phyloP scores from a whole-genome alignment of 2,113 vertebrate species.

The Callithrix jacchus region DNA sequence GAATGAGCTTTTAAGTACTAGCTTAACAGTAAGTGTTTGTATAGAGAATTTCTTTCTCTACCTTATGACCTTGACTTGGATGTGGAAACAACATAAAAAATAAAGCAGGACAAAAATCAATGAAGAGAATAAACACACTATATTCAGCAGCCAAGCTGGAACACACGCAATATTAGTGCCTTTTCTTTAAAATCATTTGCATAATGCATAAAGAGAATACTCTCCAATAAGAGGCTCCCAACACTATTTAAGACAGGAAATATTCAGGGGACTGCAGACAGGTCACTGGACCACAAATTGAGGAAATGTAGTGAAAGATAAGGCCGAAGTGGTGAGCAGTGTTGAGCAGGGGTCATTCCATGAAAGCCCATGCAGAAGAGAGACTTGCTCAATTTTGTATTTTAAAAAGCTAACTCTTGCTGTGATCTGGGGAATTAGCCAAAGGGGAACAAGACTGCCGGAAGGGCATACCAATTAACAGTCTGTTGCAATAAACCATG shows the following conservation, averaged over 20 bases:
- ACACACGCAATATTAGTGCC: not conserved
- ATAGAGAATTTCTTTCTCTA: not conserved
- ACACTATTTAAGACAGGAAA: not conserved
- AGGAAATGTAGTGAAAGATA: not conserved
- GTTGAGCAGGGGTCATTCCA: too few relatives aligned
- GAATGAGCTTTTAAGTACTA: constrained; percentile 1
- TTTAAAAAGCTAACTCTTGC: not conserved
- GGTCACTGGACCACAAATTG: not conserved
- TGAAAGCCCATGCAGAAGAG: not conserved
- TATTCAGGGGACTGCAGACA: not conserved
- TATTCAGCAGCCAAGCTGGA: not conserved
- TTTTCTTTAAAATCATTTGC: not conserved
- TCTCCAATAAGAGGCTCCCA: not conserved
- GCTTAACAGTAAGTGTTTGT: not conserved
- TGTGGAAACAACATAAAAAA: constrained; percentile 8
- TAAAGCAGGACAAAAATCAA: constrained; percentile 38
- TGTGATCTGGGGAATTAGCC: not conserved
- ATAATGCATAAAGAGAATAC: not conserved
- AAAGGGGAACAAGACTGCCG: not conserved
- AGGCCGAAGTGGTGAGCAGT: not conserved
- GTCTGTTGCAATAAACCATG: not conserved
- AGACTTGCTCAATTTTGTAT: not conserved
- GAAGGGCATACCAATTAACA: not conserved
- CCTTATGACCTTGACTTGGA: not conserved
- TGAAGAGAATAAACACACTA: not conserved